Evolutionary conservation across 2,888 invertebrate species (phyloP), one percentile per base, ranked within the genome.

Genomic region (Brenthis hecate): DNA sequence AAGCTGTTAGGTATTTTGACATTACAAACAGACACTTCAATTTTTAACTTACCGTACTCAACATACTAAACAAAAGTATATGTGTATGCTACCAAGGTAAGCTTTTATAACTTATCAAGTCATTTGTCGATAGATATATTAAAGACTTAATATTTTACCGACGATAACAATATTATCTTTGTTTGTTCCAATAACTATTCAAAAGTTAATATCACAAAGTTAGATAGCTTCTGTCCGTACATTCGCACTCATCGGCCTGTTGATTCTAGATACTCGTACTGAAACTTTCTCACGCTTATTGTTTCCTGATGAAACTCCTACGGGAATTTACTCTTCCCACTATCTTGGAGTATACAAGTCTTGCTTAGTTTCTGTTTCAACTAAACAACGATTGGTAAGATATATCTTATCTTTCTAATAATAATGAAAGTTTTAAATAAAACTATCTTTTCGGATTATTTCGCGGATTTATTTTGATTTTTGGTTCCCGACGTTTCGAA

Each of bases 231-330:
- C 60, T 60, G 48, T 60, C 32, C 28, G 50, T 60, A 60, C 58
- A 48, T 48, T 60, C 48, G 28, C 28, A 50, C 58, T 28, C n/a
- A 60, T 60, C 58, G 58, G 61, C 77, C 82, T 85, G 84, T 79
- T 84, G 84, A 83, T 85, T 81, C 78, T 75, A 81, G 83, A 84
- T 84, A 84, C 81, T 19, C 19, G 19, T 19, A 19, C 78, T 81
- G 78, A 74, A 79, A 83, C 78, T 82, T 83, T 74, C 70, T 72
- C 64, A 68, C 77, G 81, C 79, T 81, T 80, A 81, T 85, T 83
- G 83, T 84, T 82, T 77, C 76, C 75, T 74, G 78, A 79, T 76
- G 79, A 74, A 79, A 79, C 74, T 78, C 76, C 76, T 75, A 75
- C 71, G 69, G 72, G 75, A 74, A n/a, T 50, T 50, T 28, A 50